Evolutionary conservation across 2,888 invertebrate genomes (phyloP), one percentile per base, ranked within the genome.

Genomic region (Meloe dianella): DNA sequence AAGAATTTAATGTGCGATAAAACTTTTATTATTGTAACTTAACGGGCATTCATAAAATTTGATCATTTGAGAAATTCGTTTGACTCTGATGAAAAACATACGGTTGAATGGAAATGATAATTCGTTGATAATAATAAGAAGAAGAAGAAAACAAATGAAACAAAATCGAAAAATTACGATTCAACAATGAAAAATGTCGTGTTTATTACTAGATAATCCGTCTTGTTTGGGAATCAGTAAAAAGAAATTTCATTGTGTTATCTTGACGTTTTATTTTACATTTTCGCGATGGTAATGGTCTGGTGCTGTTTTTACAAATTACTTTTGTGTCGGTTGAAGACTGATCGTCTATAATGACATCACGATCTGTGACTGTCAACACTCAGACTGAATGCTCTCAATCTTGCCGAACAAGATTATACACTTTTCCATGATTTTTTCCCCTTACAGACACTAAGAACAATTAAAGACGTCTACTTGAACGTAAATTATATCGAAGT

Each of bases 321-420:
- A 68, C 61, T 60, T 63, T 59, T 54, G 65, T 65, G 61, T 68
- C 68, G 60, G 63, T 51, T 32, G 68, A 74, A 76, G 77, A 78
- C 77, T 75, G 77, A 78, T 78, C 72, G 72, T 73, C 74, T 69
- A 65, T 73, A 72, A 75, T 74, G 77, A 75, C 76, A 74, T 71
- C 75, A 74, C 77, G 75, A 77, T 78, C 76, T 77, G 75, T 76
- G 77, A 77, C 75, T 78, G 78, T 78, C 78, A 78, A 74, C 78
- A 76, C 75, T 74, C 72, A 70, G 73, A 75, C 73, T 74, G 73
- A 76, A 76, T 73, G 76, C 73, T 75, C 72, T 75, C 74, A 75
- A 77, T 77, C 76, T 73, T 72, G 69, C 67, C 22, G 70, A 66
- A 57, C 60, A 65, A 65, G 63, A 68, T 65, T 63, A 61, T 68